Base-by-base conservation (phyloP, 2,888 invertebrate genomes). In the Apamea epomidion region DNA sequence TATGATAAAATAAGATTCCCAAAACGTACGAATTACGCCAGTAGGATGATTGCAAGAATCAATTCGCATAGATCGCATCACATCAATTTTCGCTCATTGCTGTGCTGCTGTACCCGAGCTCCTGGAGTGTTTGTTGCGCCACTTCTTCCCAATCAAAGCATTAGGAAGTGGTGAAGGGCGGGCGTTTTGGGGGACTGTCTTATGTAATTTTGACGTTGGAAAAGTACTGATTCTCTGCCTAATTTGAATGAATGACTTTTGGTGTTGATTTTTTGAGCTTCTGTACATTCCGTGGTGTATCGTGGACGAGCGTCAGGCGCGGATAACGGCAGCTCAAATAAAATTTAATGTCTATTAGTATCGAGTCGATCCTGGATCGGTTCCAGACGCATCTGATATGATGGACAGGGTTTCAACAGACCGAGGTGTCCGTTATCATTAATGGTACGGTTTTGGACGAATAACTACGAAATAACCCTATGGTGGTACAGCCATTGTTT, bases 371-470 rank as follows among this genome's bases (percentile, higher is more conserved):
- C 74, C 85, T 86, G 86, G 86, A 86, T 60, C 78, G 64, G 80
- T 86, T 86, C 86, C 86, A 86, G 86, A 72, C 54, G 70, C 82
- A 86, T 86, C 68, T 48, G 74, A 78, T 80, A 83, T 86, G 86
- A 86, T 86, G 68, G 78, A 80, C 78, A 86, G 75, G 70, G 54
- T 76, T 78, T 60, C 64, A 54, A 68, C 78, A 64, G 60, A 60
- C 67, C 65, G 60, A 71, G 65, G 60, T 82, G 29, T 16, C 74
- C 29, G 65, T 48, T 78, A 81, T 58, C 37, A 37, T 37, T 10
- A 73, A 84, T 77, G 76, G 45, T n/a, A 51, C 10, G 7, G 29
- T 25, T 75, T 76, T 65, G n/a, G 58, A 1, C 6, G 58, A 2
- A 65, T 70, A n/a, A n/a, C n/a, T 45, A 29, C 18, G 7, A 72